phyloP scores from a whole-genome alignment of 2,113 vertebrate genomes.

The Corydoras sp. region DNA sequence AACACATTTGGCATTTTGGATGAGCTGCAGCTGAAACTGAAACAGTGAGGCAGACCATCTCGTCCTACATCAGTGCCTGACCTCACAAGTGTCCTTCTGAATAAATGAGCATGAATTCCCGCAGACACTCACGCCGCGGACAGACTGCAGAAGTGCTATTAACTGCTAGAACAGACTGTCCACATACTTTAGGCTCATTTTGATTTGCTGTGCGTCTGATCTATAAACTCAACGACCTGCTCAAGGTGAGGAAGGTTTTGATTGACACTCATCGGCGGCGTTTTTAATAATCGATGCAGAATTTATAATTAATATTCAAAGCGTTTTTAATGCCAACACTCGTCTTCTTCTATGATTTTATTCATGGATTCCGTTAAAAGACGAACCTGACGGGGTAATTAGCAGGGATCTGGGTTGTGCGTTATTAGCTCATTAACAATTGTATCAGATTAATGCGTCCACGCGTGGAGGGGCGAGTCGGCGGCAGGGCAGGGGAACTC shows the following conservation, averaged over 20 bases:
- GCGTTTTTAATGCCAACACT: conserved; percentile 32
- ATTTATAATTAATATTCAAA: conserved; percentile 30
- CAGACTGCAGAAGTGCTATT: too few species aligned
- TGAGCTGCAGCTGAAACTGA: too few species aligned
- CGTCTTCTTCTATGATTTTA: conserved; percentile 56
- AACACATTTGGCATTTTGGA: too few species aligned
- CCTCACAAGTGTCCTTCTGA: too few species aligned
- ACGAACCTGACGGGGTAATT: conserved; percentile 55
- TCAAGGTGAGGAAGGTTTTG: background rate
- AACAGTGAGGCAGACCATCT: too few species aligned
- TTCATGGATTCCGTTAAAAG: conserved; percentile 53
- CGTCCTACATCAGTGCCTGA: too few species aligned
- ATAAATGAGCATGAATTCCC: too few species aligned
- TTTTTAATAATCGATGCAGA: conserved; percentile 26
- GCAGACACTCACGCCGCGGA: too few species aligned
- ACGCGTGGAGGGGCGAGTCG: conserved; percentile 40
- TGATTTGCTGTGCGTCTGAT: too few species aligned
- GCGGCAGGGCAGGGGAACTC: conserved; percentile 31
- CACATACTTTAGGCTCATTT: too few species aligned
- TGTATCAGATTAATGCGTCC: conserved; percentile 38
- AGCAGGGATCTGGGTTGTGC: conserved; percentile 49
- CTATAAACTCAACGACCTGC: too few species aligned
- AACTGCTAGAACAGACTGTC: too few species aligned
- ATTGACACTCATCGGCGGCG: conserved; percentile 41
- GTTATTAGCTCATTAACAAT: conserved; percentile 52